Conservation (phyloP, 2,113 vertebrate species). For the Anolis carolinensis region DNA sequence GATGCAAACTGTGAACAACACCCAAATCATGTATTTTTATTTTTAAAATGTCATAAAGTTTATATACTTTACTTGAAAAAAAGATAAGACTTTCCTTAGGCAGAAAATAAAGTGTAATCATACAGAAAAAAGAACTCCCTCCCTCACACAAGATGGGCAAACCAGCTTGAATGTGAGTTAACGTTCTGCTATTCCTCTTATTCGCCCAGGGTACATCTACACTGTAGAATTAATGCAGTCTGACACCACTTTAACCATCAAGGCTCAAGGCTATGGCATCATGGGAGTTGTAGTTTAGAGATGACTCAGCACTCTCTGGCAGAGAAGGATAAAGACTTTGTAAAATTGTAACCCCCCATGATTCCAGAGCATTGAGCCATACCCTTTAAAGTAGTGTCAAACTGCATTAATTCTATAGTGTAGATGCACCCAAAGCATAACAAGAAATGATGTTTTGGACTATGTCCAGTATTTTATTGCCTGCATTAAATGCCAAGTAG, state of each 20-base stretch:
- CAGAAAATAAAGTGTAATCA: background rate
- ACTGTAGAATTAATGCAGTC: too few relatives aligned
- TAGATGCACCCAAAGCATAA: too few relatives aligned
- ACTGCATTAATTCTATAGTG: too few relatives aligned
- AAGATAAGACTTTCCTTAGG: background rate
- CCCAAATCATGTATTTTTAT: background rate
- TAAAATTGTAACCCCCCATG: too few relatives aligned
- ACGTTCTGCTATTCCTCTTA: background rate
- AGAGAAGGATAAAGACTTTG: too few relatives aligned
- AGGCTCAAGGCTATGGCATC: too few relatives aligned
- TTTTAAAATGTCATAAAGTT: background rate
- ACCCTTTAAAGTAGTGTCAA: too few relatives aligned
- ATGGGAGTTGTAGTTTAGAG: too few relatives aligned
- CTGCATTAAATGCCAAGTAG: background rate
- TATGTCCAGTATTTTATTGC: background rate
- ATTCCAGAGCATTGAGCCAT: too few relatives aligned
- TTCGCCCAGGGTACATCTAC: too few relatives aligned
- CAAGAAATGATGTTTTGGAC: background rate
- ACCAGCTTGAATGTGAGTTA: background rate
- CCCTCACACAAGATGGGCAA: background rate
- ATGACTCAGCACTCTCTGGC: too few relatives aligned
- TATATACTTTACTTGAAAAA: background rate
- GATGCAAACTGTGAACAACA: background rate
- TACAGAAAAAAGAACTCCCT: background rate
- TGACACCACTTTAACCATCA: too few relatives aligned